phyloP scores from a whole-genome alignment of 2,113 vertebrate species.

The Datnioides undecimradiatus region DNA sequence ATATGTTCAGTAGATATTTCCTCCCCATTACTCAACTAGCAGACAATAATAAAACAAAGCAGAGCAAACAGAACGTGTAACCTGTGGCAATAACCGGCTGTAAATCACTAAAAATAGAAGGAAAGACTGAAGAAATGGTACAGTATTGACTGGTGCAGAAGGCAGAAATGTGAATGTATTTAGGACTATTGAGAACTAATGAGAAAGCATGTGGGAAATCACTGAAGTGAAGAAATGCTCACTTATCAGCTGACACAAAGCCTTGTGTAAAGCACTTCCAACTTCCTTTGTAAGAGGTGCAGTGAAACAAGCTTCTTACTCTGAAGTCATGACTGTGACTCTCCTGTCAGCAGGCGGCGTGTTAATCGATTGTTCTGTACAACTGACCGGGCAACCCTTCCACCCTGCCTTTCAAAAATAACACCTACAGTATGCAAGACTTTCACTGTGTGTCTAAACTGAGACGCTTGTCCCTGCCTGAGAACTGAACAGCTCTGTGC shows the following conservation, averaged over 20 bases:
- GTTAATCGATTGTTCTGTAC: constrained; percentile 27
- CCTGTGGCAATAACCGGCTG: neutral
- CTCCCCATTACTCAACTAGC: neutral
- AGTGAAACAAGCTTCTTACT: neutral
- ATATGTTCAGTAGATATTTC: neutral
- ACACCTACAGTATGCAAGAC: constrained; percentile 6
- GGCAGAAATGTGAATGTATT: neutral
- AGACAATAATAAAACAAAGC: neutral
- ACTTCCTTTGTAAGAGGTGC: neutral
- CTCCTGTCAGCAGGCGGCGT: constrained; percentile 31
- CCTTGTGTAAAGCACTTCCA: neutral
- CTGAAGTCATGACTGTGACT: neutral
- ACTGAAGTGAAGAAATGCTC: neutral
- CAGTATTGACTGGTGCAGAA: neutral
- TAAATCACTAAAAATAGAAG: neutral
- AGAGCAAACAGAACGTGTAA: neutral
- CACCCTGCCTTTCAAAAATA: constrained; percentile 19
- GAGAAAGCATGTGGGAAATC: constrained; percentile 3
- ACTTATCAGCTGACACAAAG: neutral
- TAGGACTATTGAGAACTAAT: neutral
- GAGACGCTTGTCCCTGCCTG: constrained; percentile 30
- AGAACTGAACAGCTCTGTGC: constrained; percentile 30
- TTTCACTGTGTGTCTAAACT: constrained; percentile 5
- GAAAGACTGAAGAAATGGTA: neutral
- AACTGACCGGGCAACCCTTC: constrained; percentile 21